Conservation (phyloP, 1,140 invertebrate species). For the Dryas iulia region DNA sequence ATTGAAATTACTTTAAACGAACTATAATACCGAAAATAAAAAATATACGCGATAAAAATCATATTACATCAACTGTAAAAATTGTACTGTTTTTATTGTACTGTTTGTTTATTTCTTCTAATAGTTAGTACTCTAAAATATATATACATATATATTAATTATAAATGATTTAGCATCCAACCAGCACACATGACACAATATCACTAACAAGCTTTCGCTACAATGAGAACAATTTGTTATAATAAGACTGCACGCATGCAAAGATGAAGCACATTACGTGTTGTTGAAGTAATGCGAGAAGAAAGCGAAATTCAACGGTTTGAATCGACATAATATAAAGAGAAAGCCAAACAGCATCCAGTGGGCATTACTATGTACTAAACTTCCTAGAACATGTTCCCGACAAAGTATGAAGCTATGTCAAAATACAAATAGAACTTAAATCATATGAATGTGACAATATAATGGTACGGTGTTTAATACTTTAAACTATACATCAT, state of each 20-base stretch:
- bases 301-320: conserved; percentile 48
- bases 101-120: too few species aligned
- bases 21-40: too few species aligned
- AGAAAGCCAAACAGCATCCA: conserved; percentile 43
- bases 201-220: conserved; percentile 19
- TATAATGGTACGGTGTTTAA: neutral
- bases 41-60: too few species aligned
- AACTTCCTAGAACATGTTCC: conserved; percentile 37
- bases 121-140: neutral
- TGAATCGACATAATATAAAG: conserved; percentile 40
- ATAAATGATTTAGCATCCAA: neutral
- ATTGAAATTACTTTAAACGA: too few species aligned
- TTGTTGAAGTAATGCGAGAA: conserved; percentile 38
- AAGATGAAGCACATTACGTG: conserved; percentile 42
- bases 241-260: conserved; percentile 27
- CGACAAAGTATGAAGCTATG: neutral
- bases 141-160: neutral
- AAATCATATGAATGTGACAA: neutral
- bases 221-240: conserved; percentile 14
- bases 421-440: neutral
- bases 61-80: too few species aligned
- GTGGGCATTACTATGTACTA: conserved; percentile 39
- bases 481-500: too few species aligned
- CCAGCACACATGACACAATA: neutral
- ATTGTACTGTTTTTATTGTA: too few species aligned